Base-by-base conservation (phyloP, 2,113 vertebrate species). In the Equus quagga region DNA sequence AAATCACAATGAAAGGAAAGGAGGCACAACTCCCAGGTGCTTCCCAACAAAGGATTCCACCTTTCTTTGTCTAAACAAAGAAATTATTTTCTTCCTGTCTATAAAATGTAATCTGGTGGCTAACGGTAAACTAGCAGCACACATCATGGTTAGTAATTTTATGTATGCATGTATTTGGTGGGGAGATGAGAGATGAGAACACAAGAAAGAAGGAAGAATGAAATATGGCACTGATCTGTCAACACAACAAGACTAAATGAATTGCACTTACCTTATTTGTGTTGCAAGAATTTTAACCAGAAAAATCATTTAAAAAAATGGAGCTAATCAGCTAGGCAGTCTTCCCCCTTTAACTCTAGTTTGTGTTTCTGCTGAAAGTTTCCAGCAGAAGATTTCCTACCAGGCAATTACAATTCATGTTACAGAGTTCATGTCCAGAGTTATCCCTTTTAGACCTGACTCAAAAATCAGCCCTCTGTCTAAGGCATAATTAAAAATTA, bases 401-500 rank as follows among this genome's bases (percentile, higher is more conserved):
- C 89, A 93, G 46, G 92, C 70, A 97, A 72, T 91, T n/a, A 78
- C 19, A 79, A 76, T 87, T 49, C 21, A 9, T 44, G 26, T 82
- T 89, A 82, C 26, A 92, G 75, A 97, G 56, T 69, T 97, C 92
- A 96, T 75, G 78, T 56, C 83, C 41, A 36, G 64, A 94, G 46
- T 97, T 98, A 96, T 96, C 88, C 79, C 70, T 81, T 12, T 65
- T 97, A 94, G 89, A 84, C 88, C 94, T 67, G 10, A 69, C 91
- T 96, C 89, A 96, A 95, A 97, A 97, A 97, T 98, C 96, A 98
- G 98, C 96, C 83, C 89, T 95, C 60, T 95, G 78, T 85, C 94
- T 97, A 97, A 79, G 85, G 26, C 60, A 92, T 98, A 98, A 98
- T 98, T 99, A 98, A 98, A 98, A 98, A 98, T 98, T 97, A 96